Evolutionary conservation across 2,888 invertebrate genomes (phyloP), one percentile per base, ranked within the genome.

Genomic region (Ditula angustiorana): DNA sequence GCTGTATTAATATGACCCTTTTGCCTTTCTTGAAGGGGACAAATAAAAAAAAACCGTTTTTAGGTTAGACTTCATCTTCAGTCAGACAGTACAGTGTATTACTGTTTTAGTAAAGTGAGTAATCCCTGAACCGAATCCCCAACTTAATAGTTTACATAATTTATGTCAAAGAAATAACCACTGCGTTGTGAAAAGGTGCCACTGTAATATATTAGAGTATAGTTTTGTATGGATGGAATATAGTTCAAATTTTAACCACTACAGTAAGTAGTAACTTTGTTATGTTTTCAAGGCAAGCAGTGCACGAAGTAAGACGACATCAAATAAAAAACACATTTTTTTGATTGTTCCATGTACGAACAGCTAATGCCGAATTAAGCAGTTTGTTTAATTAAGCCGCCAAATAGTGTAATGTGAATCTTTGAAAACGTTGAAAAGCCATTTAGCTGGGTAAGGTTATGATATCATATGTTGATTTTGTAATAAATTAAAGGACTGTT

Each of bases 181-280:
- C n/a, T n/a, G n/a, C n/a, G n/a, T n/a, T n/a, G n/a, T 26, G 26
- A 13, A 35, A 35, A 4, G 35, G 58, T 46, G 53, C 24, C 37
- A 53, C 37, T 35, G 33, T 10, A 30, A 35, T 35, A n/a, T 35
- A 13, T 5, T 35, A 13, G 13, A 5, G 5, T 5, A 2, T 10
- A n/a, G n/a, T 33, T 33, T 33, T n/a, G n/a, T 33, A 33, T n/a
- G n/a, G n/a, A n/a, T n/a, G 4, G 33, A n/a, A 33, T 5, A 11
- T 19, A 50, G 30, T 30, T 52, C 13, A 5, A 13, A 11, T 47
- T 16, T 13, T 47, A 11, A 16, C 23, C 33, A 56, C 11, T 21
- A 11, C n/a, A 56, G 19, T 24, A 35, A 35, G 13, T 13, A 4
- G n/a, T 35, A 35, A 35, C 7, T 37, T 37, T 13, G 13, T n/a